A percentile compares a stretch with the other conserved stretches of the same genome.
Evolutionary conservation across 2,888 invertebrate species (phyloP).

Genomic region (Leptura quadrifasciata): DNA sequence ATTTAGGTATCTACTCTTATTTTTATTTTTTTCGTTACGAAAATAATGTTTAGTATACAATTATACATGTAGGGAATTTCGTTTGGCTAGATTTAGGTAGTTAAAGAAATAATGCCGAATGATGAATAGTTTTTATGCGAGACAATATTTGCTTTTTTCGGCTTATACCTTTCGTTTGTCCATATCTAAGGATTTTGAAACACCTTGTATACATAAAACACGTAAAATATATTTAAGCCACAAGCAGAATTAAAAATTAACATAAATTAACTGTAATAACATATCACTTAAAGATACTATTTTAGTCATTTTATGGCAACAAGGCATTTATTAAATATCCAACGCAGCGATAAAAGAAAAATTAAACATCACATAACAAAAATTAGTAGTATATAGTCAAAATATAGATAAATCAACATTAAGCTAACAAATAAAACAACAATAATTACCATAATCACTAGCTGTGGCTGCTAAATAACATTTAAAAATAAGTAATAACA

Average conservation of each 20-base stretch:
- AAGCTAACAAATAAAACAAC: neutral
- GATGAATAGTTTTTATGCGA: too few species aligned
- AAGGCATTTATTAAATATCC: neutral
- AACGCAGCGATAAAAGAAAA: neutral
- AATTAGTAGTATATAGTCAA: neutral
- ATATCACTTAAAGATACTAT: neutral
- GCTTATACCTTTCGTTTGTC: too few species aligned
- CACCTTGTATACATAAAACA: neutral
- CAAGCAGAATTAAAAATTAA: neutral
- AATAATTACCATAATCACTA: constrained; percentile 7
- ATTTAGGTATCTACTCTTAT: too few species aligned
- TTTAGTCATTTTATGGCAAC: neutral
- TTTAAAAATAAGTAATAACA: neutral
- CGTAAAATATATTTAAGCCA: neutral
- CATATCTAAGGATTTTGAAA: neutral
- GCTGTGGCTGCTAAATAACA: constrained; percentile 2
- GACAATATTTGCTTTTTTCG: too few species aligned
- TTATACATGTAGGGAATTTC: too few species aligned
- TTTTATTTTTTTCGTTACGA: too few species aligned
- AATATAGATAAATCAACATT: neutral
- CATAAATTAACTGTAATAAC: neutral
- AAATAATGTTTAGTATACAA: too few species aligned
- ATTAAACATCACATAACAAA: neutral
- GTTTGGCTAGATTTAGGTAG: too few species aligned
- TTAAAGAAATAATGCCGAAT: too few species aligned